Base-by-base conservation (phyloP, 2,888 invertebrate genomes). In the Helleia helle region DNA sequence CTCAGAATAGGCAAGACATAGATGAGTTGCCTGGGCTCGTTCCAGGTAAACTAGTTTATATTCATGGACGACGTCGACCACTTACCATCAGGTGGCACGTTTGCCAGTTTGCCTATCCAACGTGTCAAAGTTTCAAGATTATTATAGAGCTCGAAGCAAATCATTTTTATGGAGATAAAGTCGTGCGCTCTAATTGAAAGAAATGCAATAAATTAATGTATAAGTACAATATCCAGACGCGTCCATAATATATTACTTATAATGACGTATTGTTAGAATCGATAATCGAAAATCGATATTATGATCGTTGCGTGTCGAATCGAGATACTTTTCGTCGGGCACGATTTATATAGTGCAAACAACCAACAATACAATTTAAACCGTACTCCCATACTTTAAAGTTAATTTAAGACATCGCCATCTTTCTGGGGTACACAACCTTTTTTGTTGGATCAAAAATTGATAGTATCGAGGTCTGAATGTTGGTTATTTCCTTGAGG, bases 401-500 rank as follows among this genome's bases (percentile, higher is more conserved):
- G 5, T 11, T 5, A 17, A 18, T 11, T 31, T 18, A 7, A 18
- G 18, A 2, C 22, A 8, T 22, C 8, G 11, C 9, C 17, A 17
- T 18, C 17, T 22, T 18, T 4, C 1, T 4, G 29, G 22, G 22
- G 34, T 18, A 34, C n/a, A 9, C 8, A 30, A 39, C 24, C 24
- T 43, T 44, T 43, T 36, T 46, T 45, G 28, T 41, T 38, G 39
- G 40, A 24, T 25, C 36, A 41, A 43, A 46, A 49, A 52, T 45
- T 49, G 43, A 50, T 51, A 46, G 43, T 44, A 43, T 42, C 42
- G 44, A 52, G 40, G 39, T 39, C 39, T 41, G 27, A 53, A 53
- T 49, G 48, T 48, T 48, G 47, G 51, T 46, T 49, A 46, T 48
- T 55, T 51, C 25, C 50, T 47, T 44, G 34, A 44, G 42, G 44